Percentiles rank a stretch among this genome's conserved stretches.
phyloP scores from a whole-genome alignment of 2,888 invertebrate species.

The Drosophila parthenogenetica region DNA sequence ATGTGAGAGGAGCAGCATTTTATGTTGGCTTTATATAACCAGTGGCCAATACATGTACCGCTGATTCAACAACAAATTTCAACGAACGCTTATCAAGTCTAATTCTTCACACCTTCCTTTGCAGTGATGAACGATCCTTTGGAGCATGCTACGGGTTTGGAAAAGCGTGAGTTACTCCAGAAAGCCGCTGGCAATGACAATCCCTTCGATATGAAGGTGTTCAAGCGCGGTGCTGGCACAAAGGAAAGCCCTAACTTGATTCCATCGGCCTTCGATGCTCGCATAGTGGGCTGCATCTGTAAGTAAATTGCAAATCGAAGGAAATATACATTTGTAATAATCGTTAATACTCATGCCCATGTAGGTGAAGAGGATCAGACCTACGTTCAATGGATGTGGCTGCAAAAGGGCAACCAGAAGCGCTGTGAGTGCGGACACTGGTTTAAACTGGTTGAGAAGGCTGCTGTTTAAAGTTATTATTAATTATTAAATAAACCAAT shows the following conservation, averaged over 20 bases:
- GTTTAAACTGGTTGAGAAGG: constrained; percentile 95
- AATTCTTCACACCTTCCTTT: constrained; percentile 20
- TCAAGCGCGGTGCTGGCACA: constrained; percentile 93
- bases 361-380: constrained; percentile 95
- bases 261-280: constrained; percentile 94
- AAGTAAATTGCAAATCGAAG: constrained; percentile 76
- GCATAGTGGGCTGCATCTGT: constrained; percentile 98
- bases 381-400: constrained; percentile 97
- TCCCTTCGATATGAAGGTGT: constrained; percentile 93
- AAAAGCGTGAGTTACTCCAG: constrained; percentile 95
- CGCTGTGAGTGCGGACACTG: constrained; percentile 98
- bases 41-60: constrained; percentile 31
- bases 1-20: neutral
- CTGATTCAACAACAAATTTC: constrained; percentile 45
- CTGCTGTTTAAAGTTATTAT: constrained; percentile 87
- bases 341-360: neutral
- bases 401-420: constrained; percentile 94
- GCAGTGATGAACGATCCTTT: constrained; percentile 94
- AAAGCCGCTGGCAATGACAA: constrained; percentile 94
- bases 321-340: neutral
- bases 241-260: constrained; percentile 94
- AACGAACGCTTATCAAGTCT: constrained; percentile 3
- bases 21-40: constrained; percentile 59
- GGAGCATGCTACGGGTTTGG: constrained; percentile 97
- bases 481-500: constrained; percentile 75